Percentiles rank a stretch among this genome's conserved stretches.
phyloP scores from a whole-genome alignment of 2,113 vertebrate genomes.

The Nycticebus coucang region DNA sequence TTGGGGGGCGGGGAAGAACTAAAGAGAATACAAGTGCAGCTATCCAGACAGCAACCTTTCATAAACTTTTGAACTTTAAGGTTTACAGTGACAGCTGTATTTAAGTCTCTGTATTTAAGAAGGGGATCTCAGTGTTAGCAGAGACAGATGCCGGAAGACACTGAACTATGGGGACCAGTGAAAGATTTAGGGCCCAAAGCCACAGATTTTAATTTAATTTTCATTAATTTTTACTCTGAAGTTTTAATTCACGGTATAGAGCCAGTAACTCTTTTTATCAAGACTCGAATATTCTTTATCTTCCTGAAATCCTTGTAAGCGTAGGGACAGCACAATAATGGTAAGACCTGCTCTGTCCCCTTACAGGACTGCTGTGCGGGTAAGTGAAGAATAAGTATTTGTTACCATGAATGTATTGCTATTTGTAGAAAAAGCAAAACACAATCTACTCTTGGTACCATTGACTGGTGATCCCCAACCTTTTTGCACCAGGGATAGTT shows the following conservation, averaged over 20 bases:
- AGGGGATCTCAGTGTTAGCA: background rate
- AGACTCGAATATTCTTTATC: background rate
- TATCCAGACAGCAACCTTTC: background rate
- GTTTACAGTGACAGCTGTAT: background rate
- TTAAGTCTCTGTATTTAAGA: background rate
- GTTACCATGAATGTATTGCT: background rate
- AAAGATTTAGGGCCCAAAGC: background rate
- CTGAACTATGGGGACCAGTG: background rate
- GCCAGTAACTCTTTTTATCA: background rate
- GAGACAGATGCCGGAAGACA: background rate
- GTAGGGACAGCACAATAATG: background rate
- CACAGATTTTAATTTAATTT: background rate
- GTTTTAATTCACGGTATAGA: background rate
- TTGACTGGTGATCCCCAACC: no score
- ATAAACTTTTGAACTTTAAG: slow-evolving; percentile 18
- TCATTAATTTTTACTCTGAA: background rate
- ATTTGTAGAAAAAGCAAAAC: background rate
- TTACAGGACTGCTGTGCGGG: background rate
- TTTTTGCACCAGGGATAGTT: no score
- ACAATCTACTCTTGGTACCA: background rate
- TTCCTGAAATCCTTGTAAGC: background rate
- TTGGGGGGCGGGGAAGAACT: background rate
- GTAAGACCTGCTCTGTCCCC: no score
- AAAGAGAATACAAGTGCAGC: background rate
- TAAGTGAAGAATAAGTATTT: background rate